Conservation (phyloP, 92 coral and sea anemone species). For the Zoanthus sansibaricus region DNA sequence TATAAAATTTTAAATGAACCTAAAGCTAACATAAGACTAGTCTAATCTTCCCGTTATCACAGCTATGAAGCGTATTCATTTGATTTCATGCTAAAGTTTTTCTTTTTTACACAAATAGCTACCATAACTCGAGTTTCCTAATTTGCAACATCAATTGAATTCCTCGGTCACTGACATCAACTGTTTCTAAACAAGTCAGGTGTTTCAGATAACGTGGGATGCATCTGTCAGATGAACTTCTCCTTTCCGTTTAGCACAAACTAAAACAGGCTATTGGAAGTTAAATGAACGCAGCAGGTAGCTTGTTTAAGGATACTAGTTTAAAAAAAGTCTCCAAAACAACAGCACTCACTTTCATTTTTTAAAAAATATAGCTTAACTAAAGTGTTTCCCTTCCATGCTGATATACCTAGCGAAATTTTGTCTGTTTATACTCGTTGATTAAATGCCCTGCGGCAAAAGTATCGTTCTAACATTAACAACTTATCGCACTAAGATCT, state of each 20-base stretch:
- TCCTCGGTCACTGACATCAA: slow-evolving; percentile 5
- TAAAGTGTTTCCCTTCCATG: background rate
- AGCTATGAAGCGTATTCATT: too few species aligned
- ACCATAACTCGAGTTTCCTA: slow-evolving; percentile 1
- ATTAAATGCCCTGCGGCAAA: slow-evolving; percentile 34
- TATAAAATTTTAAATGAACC: too few species aligned
- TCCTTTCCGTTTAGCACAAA: too few species aligned
- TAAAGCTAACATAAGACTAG: too few species aligned
- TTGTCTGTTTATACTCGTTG: background rate
- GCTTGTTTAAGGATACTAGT: background rate
- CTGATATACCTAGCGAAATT: background rate
- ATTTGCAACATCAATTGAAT: background rate
- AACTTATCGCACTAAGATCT: slow-evolving; percentile 22
- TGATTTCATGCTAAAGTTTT: background rate
- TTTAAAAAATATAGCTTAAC: background rate
- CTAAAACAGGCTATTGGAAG: background rate
- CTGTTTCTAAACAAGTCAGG: slow-evolving; percentile 22
- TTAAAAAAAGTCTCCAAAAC: background rate
- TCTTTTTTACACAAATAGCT: background rate
- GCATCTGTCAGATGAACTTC: background rate
- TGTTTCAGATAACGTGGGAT: slow-evolving; percentile 20
- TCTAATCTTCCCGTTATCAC: too few species aligned
- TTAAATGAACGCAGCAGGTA: background rate
- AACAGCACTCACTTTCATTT: too few species aligned
- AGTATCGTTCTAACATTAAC: background rate